Conservation (phyloP, 2,888 invertebrate species). For the Pemphredon lugubris region DNA sequence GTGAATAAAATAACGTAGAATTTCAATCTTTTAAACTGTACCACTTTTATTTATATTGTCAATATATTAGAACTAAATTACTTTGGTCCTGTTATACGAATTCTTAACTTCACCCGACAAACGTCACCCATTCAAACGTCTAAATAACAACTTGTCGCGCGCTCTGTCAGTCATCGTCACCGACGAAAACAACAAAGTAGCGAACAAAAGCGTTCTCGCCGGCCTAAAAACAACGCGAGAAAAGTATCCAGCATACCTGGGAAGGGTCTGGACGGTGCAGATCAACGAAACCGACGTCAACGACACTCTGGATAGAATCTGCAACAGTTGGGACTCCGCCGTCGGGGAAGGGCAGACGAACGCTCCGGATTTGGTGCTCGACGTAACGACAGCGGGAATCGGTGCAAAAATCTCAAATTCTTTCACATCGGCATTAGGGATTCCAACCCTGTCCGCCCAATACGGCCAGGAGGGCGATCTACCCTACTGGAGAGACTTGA, state of each 20-base stretch:
- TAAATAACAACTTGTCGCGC: background rate
- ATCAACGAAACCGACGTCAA: conserved; percentile 70
- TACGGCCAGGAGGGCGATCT: conserved; percentile 93
- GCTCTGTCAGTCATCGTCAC: conserved; percentile 72
- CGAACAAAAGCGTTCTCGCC: conserved; percentile 72
- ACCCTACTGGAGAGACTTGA: conserved; percentile 90
- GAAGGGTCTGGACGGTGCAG: conserved; percentile 65
- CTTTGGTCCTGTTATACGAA: background rate
- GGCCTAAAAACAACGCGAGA: conserved; percentile 69
- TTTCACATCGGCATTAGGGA: conserved; percentile 88
- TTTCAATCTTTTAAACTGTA: no score
- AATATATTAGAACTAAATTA: background rate
- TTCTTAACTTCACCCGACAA: no score
- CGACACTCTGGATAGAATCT: conserved; percentile 69
- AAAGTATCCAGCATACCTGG: conserved; percentile 67
- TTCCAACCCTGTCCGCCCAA: conserved; percentile 92
- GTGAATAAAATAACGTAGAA: no score
- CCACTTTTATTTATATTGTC: no score
- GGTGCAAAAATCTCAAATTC: conserved; percentile 93
- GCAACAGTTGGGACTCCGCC: conserved; percentile 70
- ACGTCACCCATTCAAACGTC: no score
- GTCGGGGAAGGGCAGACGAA: conserved; percentile 83
- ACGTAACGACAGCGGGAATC: conserved; percentile 90
- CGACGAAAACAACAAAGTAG: conserved; percentile 69
- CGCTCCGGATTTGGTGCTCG: conserved; percentile 90